A percentile compares a stretch with the other conserved stretches of the same genome.
phyloP scores from a whole-genome alignment of 2,888 invertebrate species.

The Trisateles emortualis region DNA sequence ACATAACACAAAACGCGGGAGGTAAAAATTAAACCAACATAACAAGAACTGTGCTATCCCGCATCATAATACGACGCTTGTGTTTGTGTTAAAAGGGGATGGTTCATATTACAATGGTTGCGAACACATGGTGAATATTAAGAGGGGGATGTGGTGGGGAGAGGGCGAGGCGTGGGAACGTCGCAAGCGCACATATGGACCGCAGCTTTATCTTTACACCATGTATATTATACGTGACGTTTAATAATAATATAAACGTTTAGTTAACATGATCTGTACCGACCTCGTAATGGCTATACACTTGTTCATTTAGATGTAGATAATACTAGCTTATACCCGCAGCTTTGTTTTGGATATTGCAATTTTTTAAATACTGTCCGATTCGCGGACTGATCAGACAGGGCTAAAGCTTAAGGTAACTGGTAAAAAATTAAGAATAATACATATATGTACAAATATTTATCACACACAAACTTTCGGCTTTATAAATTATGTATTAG shows the following conservation, averaged over 20 bases:
- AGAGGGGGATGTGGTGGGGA: conserved; percentile 53
- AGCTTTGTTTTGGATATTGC: no score
- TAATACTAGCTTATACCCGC: conserved; percentile 15
- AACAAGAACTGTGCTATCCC: conserved; percentile 52
- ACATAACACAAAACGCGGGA: conserved; percentile 76
- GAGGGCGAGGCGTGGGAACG: conserved; percentile 74
- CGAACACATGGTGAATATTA: conserved; percentile 69
- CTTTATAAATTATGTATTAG: no score
- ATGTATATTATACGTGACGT: conserved; percentile 73
- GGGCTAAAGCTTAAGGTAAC: no score
- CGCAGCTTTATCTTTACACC: conserved; percentile 81
- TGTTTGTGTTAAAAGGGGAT: conserved; percentile 48
- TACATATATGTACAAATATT: no score
- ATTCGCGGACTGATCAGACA: no score
- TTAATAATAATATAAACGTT: conserved; percentile 78
- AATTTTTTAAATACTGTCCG: no score
- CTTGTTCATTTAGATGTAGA: conserved; percentile 69
- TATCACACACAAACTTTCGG: no score
- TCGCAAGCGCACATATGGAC: conserved; percentile 78
- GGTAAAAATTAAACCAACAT: conserved; percentile 68
- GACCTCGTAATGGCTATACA: conserved; percentile 63
- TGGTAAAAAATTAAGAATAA: no score
- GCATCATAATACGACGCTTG: conserved; percentile 33
- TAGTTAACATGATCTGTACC: conserved; percentile 72
- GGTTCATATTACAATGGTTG: conserved; percentile 66